Evolutionary conservation across 2,888 invertebrate genomes (phyloP).

Genomic region (Axea sp.): DNA sequence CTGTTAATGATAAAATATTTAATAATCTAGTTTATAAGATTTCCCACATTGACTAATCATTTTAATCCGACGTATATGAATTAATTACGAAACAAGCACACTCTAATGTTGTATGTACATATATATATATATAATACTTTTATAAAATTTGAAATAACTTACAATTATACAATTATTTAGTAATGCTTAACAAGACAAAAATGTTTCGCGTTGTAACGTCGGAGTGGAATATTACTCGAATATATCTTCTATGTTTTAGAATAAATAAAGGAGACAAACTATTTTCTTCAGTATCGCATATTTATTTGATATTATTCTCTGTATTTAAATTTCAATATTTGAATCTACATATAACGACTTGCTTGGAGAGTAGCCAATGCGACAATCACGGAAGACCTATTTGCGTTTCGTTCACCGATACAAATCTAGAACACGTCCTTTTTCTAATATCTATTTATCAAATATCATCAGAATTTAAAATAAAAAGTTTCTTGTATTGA

Average conservation of each 20-base stretch:
- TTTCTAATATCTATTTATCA: conserved; percentile 11
- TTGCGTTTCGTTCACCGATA: conserved; percentile 15
- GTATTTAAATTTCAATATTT: conserved; percentile 54
- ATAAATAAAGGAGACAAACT: conserved; percentile 8
- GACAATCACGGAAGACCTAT: conserved; percentile 38
- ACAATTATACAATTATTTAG: no score
- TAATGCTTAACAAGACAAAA: no score
- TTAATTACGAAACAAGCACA: no score
- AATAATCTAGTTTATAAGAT: no score
- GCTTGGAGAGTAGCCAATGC: conserved; percentile 47
- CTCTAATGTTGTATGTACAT: no score
- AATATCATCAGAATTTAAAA: conserved; percentile 1
- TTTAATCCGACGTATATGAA: no score
- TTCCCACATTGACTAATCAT: no score
- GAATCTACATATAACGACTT: conserved; percentile 43
- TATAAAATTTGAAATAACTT: no score
- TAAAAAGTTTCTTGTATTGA: neutral
- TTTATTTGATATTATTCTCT: conserved; percentile 30
- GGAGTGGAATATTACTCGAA: no score
- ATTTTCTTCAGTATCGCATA: conserved; percentile 3
- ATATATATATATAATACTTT: no score
- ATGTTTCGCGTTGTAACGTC: no score
- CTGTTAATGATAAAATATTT: no score
- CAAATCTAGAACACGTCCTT: neutral
- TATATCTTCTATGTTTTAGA: neutral